Percentiles rank a stretch among this genome's conserved stretches.
Conservation (phyloP, 2,113 vertebrate genomes). For the Dolichallabes microphthalmus region DNA sequence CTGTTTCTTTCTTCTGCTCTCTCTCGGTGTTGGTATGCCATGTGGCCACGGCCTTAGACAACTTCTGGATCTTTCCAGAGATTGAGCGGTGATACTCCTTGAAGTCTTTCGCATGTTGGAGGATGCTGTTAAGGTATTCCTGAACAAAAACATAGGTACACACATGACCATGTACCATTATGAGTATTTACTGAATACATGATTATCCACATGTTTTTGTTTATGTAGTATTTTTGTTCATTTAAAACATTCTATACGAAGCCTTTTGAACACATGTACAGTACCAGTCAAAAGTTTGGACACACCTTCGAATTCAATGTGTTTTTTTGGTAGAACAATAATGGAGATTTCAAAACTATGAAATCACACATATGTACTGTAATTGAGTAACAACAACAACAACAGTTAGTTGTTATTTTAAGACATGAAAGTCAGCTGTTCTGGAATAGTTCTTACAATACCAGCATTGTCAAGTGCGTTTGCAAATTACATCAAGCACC, state of each 20-base stretch:
- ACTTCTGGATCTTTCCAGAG: constrained; percentile 93
- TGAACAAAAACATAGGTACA: constrained; percentile 56
- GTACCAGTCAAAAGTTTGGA: too few species aligned
- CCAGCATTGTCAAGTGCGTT: too few species aligned
- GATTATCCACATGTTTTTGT: background rate
- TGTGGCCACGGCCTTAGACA: constrained; percentile 89
- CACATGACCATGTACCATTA: background rate
- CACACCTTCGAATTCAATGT: too few species aligned
- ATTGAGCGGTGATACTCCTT: constrained; percentile 97
- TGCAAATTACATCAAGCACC: too few species aligned
- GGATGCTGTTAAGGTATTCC: constrained; percentile 98
- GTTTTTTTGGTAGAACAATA: too few species aligned
- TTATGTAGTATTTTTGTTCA: background rate
- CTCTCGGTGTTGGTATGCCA: constrained; percentile 98
- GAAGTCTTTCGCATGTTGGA: constrained; percentile 98
- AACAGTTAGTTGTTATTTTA: too few species aligned
- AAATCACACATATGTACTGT: too few species aligned
- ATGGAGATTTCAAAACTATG: too few species aligned
- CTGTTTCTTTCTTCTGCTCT: constrained; percentile 97
- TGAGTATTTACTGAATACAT: background rate
- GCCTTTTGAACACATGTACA: background rate
- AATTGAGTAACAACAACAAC: too few species aligned
- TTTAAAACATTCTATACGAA: background rate
- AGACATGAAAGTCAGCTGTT: too few species aligned
- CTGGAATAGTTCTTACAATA: too few species aligned